A percentile compares a stretch with the other conserved stretches of the same genome.
phyloP scores from a whole-genome alignment of 2,797 vertebrate genomes.

The Coregonus suidteri region DNA sequence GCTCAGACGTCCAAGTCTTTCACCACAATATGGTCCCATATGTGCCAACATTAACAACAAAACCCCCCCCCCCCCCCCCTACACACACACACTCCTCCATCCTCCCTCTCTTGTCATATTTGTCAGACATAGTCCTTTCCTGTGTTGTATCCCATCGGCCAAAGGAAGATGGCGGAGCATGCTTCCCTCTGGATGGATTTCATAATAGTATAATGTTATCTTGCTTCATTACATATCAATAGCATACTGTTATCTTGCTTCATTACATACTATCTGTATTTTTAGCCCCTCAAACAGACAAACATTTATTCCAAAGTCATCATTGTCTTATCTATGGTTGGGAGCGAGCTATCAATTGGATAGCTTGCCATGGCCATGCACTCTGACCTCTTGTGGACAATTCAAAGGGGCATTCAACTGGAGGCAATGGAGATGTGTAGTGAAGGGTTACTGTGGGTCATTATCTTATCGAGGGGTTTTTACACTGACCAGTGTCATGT shows the following conservation, averaged over 20 bases:
- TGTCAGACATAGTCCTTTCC: constrained; percentile 25
- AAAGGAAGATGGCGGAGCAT: not conserved
- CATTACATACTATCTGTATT: not conserved
- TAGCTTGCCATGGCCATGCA: no score
- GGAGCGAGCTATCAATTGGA: not conserved
- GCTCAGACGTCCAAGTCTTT: constrained; percentile 29
- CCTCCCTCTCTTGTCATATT: constrained; percentile 36
- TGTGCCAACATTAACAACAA: constrained; percentile 47
- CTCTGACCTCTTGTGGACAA: no score
- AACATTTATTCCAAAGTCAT: not conserved
- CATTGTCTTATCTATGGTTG: not conserved
- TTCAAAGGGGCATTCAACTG: no score
- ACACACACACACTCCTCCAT: not conserved
- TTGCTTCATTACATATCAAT: no score
- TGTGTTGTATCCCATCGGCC: constrained; percentile 11
- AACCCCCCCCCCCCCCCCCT: not conserved
- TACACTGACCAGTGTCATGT: not conserved
- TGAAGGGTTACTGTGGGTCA: not conserved
- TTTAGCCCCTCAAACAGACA: not conserved
- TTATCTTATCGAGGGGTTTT: not conserved
- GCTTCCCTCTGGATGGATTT: not conserved
- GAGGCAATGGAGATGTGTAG: not conserved
- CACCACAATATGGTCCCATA: constrained; percentile 37
- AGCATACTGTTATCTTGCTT: not conserved
- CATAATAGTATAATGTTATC: no score